A percentile compares a stretch with the other conserved stretches of the same genome.
phyloP scores from a whole-genome alignment of 2,888 invertebrate species.

The Drosophila borborema region DNA sequence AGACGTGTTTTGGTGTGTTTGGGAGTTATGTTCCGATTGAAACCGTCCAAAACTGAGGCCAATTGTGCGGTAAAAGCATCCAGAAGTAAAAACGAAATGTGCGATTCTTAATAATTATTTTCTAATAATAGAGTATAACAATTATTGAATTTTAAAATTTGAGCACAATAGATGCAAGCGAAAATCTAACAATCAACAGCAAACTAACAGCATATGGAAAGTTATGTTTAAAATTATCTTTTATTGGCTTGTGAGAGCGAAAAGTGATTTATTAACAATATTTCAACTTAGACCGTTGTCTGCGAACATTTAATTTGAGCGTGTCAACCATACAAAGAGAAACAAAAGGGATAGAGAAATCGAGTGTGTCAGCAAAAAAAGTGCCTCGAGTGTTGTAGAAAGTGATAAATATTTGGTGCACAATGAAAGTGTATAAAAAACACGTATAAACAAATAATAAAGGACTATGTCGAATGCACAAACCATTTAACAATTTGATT shows the following conservation, averaged over 20 bases:
- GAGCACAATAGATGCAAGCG: no score
- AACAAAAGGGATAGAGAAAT: constrained; percentile 17
- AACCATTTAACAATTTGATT: constrained; percentile 72
- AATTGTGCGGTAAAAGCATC: constrained; percentile 71
- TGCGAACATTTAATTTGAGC: constrained; percentile 57
- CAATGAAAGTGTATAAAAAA: constrained; percentile 63
- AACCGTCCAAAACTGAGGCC: constrained; percentile 86
- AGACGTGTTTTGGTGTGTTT: constrained; percentile 86
- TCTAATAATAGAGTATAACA: no score
- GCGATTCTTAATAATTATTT: no score
- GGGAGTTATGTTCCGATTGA: constrained; percentile 84
- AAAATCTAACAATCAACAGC: not conserved
- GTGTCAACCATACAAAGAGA: constrained; percentile 50
- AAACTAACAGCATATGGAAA: constrained; percentile 1
- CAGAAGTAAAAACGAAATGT: constrained; percentile 2
- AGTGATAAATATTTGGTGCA: constrained; percentile 67
- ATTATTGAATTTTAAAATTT: no score
- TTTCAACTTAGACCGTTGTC: constrained; percentile 49
- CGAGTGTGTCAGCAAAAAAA: constrained; percentile 54
- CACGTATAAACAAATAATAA: constrained; percentile 53
- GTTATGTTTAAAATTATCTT: constrained; percentile 21
- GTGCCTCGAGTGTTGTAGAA: constrained; percentile 61
- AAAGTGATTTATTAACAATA: constrained; percentile 59
- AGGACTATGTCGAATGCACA: constrained; percentile 45
- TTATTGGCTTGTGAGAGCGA: constrained; percentile 28